These are phyloP conservation scores for Gorsachius magnificus DNA, from an alignment of 2,797 vertebrate genomes.

Conservation along the genomic window DNA sequence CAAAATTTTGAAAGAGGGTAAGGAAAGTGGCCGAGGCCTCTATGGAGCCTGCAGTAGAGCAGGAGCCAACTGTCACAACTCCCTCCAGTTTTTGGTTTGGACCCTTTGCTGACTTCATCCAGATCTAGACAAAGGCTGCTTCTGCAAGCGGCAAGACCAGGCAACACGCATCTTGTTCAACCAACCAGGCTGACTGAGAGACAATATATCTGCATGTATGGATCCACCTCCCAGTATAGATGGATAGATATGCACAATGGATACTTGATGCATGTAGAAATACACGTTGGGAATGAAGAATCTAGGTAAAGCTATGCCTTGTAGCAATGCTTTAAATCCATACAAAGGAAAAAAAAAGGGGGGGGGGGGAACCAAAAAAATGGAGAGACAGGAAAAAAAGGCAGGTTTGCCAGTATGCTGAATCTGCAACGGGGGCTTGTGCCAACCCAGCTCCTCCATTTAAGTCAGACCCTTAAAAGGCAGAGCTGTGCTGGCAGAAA, in stretches of 20 bases:
- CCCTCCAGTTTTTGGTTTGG: not conserved
- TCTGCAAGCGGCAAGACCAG: not conserved
- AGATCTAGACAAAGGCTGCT: not conserved
- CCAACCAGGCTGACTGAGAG: not conserved
- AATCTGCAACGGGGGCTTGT: not conserved
- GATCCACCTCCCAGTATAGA: not conserved
- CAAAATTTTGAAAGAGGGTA: not conserved
- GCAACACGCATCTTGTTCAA: not conserved
- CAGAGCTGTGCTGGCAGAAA: slow-evolving; percentile 42
- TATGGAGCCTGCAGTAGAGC: not conserved
- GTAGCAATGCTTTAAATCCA: not conserved
- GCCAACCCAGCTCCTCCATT: slow-evolving; percentile 45
- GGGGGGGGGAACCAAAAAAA: too few relatives aligned
- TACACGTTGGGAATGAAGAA: not conserved
- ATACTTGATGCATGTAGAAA: not conserved
- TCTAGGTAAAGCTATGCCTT: not conserved
- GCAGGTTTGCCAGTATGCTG: not conserved
- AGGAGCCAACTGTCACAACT: not conserved
- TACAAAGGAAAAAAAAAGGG: not conserved
- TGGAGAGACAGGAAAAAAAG: not conserved
- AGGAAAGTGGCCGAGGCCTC: not conserved
- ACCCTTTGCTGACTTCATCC: not conserved
- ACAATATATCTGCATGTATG: not conserved
- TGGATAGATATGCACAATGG: not conserved
- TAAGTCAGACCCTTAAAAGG: slow-evolving; percentile 56